Conservation (phyloP, 2,797 vertebrate species). For the Petrocephalus sullivani region DNA sequence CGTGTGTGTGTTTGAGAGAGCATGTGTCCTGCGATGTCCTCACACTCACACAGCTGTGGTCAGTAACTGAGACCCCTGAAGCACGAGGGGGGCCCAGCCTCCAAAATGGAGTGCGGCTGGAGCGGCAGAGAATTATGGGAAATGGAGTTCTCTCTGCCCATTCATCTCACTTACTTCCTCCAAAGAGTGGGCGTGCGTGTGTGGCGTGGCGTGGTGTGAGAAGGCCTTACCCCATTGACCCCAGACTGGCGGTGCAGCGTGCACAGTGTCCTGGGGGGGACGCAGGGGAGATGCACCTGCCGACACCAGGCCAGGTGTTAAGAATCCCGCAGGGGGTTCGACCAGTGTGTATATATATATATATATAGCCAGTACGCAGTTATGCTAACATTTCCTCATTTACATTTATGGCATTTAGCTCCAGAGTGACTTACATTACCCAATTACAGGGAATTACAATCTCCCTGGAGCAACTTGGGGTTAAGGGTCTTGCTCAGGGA, state of each 20-base stretch:
- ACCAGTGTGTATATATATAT: not conserved
- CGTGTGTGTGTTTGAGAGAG: not conserved
- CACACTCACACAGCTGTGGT: not conserved
- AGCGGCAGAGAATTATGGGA: not conserved
- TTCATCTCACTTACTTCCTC: not conserved
- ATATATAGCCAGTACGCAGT: not conserved
- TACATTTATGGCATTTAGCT: too few species aligned
- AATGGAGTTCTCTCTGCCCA: not conserved
- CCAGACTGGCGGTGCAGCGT: slow-evolving; percentile 64
- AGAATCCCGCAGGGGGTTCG: not conserved
- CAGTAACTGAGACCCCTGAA: not conserved
- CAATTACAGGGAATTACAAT: too few species aligned
- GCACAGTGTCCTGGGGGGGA: slow-evolving; percentile 76
- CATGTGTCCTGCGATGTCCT: not conserved
- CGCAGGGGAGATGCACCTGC: slow-evolving; percentile 80
- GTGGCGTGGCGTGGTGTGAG: not conserved
- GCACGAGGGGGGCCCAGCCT: not conserved
- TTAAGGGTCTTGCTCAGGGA: too few species aligned
- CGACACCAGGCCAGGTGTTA: slow-evolving; percentile 10
- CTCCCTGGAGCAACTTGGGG: too few species aligned
- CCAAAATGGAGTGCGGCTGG: not conserved
- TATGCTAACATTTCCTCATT: not conserved
- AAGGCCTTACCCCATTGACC: slow-evolving; percentile 69
- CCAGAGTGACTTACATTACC: too few species aligned
- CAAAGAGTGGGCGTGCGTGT: not conserved